Evolutionary conservation across 2,113 vertebrate species (phyloP).

Genomic region (Anthoscopus minutus): DNA sequence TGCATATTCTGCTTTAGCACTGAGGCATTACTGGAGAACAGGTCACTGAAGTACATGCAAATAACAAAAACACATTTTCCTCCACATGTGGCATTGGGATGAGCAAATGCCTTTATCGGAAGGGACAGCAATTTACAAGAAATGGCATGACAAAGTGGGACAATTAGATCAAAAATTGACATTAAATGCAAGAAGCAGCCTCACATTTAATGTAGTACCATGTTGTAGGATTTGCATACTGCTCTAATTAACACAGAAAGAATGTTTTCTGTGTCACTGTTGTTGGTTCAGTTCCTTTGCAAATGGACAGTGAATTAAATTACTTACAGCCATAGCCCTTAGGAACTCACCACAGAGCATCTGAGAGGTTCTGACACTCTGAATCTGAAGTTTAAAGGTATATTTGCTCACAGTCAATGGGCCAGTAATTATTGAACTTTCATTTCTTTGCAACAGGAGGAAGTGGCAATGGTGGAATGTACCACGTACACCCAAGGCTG

Average conservation of each 20-base stretch:
- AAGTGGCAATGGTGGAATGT: background rate
- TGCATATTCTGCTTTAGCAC: background rate
- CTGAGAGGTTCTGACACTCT: background rate
- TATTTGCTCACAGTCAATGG: background rate
- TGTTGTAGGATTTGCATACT: background rate
- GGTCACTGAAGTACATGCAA: background rate
- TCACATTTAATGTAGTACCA: background rate
- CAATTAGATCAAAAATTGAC: background rate
- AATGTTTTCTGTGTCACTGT: background rate
- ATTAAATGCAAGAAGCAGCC: background rate
- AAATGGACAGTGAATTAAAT: background rate
- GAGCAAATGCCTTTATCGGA: background rate
- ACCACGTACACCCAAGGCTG: fast-evolving
- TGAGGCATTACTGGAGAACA: background rate
- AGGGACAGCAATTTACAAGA: background rate
- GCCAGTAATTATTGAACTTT: background rate
- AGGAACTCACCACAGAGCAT: background rate
- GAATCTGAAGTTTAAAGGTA: background rate
- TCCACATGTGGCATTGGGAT: background rate
- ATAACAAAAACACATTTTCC: background rate
- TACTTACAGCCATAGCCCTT: background rate
- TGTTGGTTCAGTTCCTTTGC: background rate
- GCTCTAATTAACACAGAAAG: background rate
- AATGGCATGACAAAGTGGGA: background rate
- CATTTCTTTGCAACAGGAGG: background rate